Evolutionary conservation across 1,140 invertebrate species (phyloP), one percentile per base, ranked within the genome.

Genomic region (Ostrea denselamellosa): DNA sequence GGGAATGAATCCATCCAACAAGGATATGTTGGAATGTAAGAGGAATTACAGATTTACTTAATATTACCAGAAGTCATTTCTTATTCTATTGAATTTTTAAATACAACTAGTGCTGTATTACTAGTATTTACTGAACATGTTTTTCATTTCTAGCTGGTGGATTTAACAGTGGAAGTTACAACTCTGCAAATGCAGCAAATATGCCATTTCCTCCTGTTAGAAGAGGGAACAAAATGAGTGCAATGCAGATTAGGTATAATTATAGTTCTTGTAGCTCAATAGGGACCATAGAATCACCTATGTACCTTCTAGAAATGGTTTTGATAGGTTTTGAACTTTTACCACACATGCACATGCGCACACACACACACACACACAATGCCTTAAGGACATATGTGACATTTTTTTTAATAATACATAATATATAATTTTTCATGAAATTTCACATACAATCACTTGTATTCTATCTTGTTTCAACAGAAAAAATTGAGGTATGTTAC

Each of bases 241-340:
- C 95, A 51, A 95, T 95, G 95, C 94, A 95, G 87, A 95, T 95
- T 28, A 94, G 95, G 95, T 95, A 71, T 71, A 17, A 25, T 71
- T 22, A 77, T 77, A 10, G 7, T 7, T 8, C 4, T 77, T 77
- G 22, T 12, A 28, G n/a, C 7, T 19, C n/a, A 68, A 22, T 68
- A 8, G 65, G 65, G 17, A 22, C 5, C 19, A n/a, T 8, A 28
- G 65, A 22, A 68, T 68, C 65, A 68, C 7, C n/a, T 22, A 8
- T 28, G 25, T 68, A 8, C 17, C 19, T 8, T 68, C 8, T 68
- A n/a, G n/a, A n/a, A n/a, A n/a, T n/a, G n/a, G n/a, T n/a, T n/a
- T n/a, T n/a, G n/a, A n/a, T n/a, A n/a, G n/a, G n/a, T n/a, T n/a
- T n/a, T n/a, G n/a, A n/a, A n/a, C n/a, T n/a, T n/a, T n/a, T n/a